phyloP scores from a whole-genome alignment of 2,888 invertebrate species.

The Acleris holmiana region DNA sequence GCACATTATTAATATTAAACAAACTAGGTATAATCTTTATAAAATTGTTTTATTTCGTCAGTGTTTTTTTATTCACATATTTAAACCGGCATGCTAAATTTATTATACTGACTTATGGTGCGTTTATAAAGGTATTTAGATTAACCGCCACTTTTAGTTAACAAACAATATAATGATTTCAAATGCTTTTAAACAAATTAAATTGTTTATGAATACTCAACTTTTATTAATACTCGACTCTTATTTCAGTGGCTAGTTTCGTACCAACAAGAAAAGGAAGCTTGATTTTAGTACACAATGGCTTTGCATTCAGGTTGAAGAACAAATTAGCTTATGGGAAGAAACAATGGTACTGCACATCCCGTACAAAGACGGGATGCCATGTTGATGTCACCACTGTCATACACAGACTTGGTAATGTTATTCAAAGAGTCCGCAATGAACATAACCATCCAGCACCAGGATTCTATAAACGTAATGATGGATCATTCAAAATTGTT shows the following conservation, averaged over 20 bases:
- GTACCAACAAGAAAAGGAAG: slow-evolving; percentile 75
- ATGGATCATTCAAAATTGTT: slow-evolving; percentile 74
- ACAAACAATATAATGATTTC: too few species aligned
- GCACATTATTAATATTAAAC: background rate
- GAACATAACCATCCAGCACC: slow-evolving; percentile 71
- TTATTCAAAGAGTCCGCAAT: slow-evolving; percentile 67
- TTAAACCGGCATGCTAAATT: too few species aligned
- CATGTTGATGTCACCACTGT: slow-evolving; percentile 72
- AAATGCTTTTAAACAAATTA: too few species aligned
- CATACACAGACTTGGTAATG: slow-evolving; percentile 55
- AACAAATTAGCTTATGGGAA: slow-evolving; percentile 76
- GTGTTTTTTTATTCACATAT: too few species aligned
- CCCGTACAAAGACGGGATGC: slow-evolving; percentile 70
- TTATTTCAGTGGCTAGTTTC: slow-evolving; percentile 72
- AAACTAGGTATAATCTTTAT: background rate
- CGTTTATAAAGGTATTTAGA: too few species aligned
- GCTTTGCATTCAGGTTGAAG: slow-evolving; percentile 72
- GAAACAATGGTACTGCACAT: slow-evolving; percentile 78
- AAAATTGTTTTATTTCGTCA: background rate
- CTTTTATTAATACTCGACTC: slow-evolving; percentile 29
- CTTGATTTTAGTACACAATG: slow-evolving; percentile 67
- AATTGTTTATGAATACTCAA: background rate
- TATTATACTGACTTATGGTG: too few species aligned
- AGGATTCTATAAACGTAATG: slow-evolving; percentile 67
- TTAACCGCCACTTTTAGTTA: too few species aligned